These are phyloP conservation scores for Mus spicilegus DNA, from an alignment of 2,113 vertebrate species.

Conservation along the genomic window DNA sequence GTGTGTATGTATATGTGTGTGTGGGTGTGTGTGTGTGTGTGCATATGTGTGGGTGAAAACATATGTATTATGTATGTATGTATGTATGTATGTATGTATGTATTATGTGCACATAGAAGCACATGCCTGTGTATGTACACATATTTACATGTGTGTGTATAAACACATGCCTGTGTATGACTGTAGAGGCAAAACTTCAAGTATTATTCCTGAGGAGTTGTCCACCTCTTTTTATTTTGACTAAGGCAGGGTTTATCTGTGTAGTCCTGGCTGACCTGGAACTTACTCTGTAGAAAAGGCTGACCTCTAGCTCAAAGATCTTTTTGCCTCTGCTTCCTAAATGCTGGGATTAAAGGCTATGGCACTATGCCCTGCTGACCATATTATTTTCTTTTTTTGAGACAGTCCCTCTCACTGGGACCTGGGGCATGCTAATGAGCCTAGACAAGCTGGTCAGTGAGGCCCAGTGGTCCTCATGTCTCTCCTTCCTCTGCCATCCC, in stretches of 20 bases:
- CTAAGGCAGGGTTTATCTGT: background rate
- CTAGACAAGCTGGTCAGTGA: background rate
- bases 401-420: background rate
- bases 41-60: background rate
- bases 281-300: background rate
- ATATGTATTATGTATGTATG: too few relatives aligned
- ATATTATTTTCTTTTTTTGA: background rate
- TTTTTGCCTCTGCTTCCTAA: background rate
- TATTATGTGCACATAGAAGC: too few relatives aligned
- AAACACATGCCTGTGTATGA: background rate
- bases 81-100: too few relatives aligned
- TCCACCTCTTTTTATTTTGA: background rate
- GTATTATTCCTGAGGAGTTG: background rate
- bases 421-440: background rate
- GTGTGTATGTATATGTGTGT: background rate
- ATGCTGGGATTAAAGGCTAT: background rate
- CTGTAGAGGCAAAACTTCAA: background rate
- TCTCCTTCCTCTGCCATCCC: background rate
- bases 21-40: background rate
- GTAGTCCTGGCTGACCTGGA: background rate
- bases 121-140: background rate
- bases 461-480: too few relatives aligned
- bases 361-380: background rate
- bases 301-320: background rate
- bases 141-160: background rate